Evolutionary conservation across 2,797 vertebrate genomes (phyloP).

Genomic region (Caiman crocodilus): DNA sequence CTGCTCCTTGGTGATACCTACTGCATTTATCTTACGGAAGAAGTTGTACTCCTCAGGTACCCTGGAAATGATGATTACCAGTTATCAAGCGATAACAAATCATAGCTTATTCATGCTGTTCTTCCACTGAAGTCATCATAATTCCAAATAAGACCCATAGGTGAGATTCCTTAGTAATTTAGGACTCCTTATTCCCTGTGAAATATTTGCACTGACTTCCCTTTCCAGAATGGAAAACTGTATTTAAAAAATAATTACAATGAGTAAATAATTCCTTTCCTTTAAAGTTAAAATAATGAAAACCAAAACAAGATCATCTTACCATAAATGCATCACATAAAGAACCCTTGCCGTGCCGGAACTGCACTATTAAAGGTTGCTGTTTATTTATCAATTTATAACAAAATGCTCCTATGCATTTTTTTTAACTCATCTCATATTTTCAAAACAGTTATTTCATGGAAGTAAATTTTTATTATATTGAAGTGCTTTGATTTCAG

Average conservation of each 20-base stretch:
- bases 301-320: not conserved
- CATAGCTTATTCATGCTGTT: not conserved
- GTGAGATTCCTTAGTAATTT: not conserved
- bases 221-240: not conserved
- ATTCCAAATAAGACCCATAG: not conserved
- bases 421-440: not conserved
- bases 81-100: not conserved
- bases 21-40: too few species aligned
- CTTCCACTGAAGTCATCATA: not conserved
- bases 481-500: conserved; percentile 23
- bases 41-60: not conserved
- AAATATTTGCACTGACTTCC: not conserved
- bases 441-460: conserved; percentile 31
- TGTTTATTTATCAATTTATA: conserved; percentile 23
- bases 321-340: not conserved
- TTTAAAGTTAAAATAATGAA: not conserved
- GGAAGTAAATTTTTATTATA: not conserved
- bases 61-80: not conserved
- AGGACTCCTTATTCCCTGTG: not conserved
- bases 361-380: not conserved
- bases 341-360: not conserved
- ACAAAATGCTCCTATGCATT: not conserved
- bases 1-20: too few species aligned
- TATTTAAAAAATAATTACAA: not conserved
- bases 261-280: not conserved